phyloP scores from a whole-genome alignment of 2,113 vertebrate genomes.

The Paratilapia polleni region DNA sequence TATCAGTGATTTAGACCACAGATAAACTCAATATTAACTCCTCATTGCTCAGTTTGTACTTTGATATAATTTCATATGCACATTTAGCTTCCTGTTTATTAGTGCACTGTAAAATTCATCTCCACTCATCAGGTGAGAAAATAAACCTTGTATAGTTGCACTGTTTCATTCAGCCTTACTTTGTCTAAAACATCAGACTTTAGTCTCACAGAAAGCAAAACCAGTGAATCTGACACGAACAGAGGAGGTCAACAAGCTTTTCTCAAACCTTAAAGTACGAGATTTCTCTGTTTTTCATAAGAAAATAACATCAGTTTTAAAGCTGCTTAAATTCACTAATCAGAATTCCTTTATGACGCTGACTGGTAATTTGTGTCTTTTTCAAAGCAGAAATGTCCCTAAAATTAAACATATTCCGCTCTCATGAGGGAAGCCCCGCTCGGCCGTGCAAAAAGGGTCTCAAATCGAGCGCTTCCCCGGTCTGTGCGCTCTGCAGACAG shows the following conservation, averaged over 20 bases:
- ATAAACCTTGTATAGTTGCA: not conserved
- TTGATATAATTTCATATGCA: too few relatives aligned
- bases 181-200: not conserved
- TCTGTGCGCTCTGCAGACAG: not conserved
- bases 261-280: not conserved
- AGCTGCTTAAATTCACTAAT: not conserved
- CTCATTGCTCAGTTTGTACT: too few relatives aligned
- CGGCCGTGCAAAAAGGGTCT: too few relatives aligned
- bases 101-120: too few relatives aligned
- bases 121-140: too few relatives aligned
- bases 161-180: not conserved
- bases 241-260: not conserved
- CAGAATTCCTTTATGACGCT: not conserved
- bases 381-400: not conserved
- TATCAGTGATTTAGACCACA: too few relatives aligned
- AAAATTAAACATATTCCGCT: not conserved
- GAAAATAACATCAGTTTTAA: not conserved
- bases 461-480: not conserved
- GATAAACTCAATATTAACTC: too few relatives aligned
- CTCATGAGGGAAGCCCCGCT: not conserved
- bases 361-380: too few relatives aligned
- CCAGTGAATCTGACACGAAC: not conserved
- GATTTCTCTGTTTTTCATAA: not conserved
- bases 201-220: not conserved
- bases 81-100: too few relatives aligned